Percentiles rank a stretch among this genome's conserved stretches.
Conservation (phyloP, 2,797 vertebrate species). For the Manis crassicaudata region DNA sequence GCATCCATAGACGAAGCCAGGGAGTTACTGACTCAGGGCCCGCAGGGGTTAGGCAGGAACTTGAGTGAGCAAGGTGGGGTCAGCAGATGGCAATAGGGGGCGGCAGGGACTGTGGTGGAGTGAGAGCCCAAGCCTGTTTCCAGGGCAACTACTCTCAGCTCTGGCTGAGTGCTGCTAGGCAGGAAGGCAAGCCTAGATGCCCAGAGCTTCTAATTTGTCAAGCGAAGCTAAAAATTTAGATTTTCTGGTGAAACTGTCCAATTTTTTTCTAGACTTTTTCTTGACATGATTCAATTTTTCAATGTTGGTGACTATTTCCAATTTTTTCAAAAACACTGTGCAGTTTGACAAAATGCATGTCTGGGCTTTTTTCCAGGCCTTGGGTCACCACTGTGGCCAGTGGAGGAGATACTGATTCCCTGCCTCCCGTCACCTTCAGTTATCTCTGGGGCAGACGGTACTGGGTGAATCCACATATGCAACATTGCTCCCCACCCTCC, state of each 20-base stretch:
- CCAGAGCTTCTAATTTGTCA: neutral
- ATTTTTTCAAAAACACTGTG: neutral
- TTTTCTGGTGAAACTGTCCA: neutral
- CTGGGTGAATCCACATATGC: accelerated
- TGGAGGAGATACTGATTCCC: accelerated
- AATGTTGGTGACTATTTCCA: neutral
- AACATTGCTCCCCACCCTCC: accelerated
- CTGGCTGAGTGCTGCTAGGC: neutral
- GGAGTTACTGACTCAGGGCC: neutral
- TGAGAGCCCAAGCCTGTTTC: neutral
- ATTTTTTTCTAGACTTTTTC: neutral
- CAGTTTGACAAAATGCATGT: neutral
- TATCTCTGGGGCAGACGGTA: neutral
- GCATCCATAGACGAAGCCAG: neutral
- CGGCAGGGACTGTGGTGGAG: accelerated
- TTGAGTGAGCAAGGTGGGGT: neutral
- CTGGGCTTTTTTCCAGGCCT: neutral
- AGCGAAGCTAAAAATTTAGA: neutral
- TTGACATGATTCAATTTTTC: neutral
- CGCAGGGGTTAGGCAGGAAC: neutral
- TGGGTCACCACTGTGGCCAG: neutral
- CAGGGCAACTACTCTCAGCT: neutral
- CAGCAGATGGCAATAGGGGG: neutral
- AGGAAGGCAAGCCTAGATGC: neutral
- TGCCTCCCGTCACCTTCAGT: accelerated